A percentile compares a stretch with the other conserved stretches of the same genome.
Evolutionary conservation across 2,113 vertebrate species (phyloP).

Genomic region (Perca flavescens): DNA sequence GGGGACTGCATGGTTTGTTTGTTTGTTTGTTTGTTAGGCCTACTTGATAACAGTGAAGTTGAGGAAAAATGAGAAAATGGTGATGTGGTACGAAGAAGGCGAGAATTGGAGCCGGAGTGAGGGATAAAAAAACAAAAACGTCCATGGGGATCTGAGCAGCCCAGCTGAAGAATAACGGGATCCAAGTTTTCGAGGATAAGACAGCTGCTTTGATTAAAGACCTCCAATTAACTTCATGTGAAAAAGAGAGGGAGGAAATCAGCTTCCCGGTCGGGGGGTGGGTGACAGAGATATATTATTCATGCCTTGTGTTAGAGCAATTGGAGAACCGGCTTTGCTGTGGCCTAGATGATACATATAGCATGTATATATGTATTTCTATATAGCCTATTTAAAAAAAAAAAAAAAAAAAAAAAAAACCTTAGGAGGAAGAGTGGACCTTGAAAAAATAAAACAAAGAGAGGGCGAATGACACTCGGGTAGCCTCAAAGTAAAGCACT

Average conservation of each 20-base stretch:
- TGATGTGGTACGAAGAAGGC: constrained; percentile 82
- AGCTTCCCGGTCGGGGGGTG: constrained; percentile 78
- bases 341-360: constrained; percentile 77
- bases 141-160: constrained; percentile 64
- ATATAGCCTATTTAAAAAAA: constrained; percentile 2
- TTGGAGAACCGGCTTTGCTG: constrained; percentile 73
- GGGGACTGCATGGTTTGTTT: constrained; percentile 48
- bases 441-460: constrained; percentile 56
- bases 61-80: constrained; percentile 68
- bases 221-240: constrained; percentile 81
- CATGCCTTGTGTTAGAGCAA: constrained; percentile 76
- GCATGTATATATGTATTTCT: constrained; percentile 43
- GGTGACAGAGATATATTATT: constrained; percentile 77
- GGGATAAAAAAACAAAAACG: constrained; percentile 49
- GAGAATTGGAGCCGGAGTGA: constrained; percentile 64
- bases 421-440: constrained; percentile 67
- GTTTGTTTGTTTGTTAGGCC: constrained; percentile 65
- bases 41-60: constrained; percentile 79
- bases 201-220: constrained; percentile 69
- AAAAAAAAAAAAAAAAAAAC: constrained; percentile 33
- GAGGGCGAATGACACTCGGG: constrained; percentile 70
- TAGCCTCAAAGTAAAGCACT: constrained; percentile 76
- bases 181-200: constrained; percentile 67
- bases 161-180: constrained; percentile 71
- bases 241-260: constrained; percentile 81